Evolutionary conservation across 2,888 invertebrate genomes (phyloP).

Genomic region (Amphipoea lucens): DNA sequence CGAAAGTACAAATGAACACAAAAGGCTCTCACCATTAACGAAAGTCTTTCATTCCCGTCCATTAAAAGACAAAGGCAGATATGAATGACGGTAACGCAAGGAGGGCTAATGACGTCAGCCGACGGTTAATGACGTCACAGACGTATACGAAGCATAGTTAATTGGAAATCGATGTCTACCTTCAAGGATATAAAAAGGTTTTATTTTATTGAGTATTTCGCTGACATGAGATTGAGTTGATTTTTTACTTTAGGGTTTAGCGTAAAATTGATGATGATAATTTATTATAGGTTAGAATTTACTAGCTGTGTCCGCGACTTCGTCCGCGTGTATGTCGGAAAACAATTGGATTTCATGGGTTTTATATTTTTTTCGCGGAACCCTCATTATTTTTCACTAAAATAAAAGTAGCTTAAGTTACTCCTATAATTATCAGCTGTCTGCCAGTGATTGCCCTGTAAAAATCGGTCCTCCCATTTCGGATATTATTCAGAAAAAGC

Average conservation of each 20-base stretch:
- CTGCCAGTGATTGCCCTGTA: not conserved
- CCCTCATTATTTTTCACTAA: not conserved
- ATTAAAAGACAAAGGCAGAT: slow-evolving; percentile 73
- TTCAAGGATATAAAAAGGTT: slow-evolving; percentile 55
- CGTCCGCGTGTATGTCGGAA: not conserved
- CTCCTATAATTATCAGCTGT: not conserved
- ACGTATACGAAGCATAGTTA: slow-evolving; percentile 62
- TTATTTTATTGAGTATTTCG: slow-evolving; percentile 22
- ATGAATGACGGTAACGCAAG: slow-evolving; percentile 67
- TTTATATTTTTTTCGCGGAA: not conserved
- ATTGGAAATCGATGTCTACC: slow-evolving; percentile 80
- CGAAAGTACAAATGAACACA: slow-evolving; percentile 61
- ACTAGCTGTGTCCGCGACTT: not conserved
- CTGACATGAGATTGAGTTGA: not conserved
- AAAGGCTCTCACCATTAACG: slow-evolving; percentile 69
- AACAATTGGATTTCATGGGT: not conserved
- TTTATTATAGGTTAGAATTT: not conserved
- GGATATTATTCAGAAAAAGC: not conserved
- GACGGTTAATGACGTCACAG: slow-evolving; percentile 41
- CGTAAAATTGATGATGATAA: not conserved
- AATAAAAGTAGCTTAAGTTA: not conserved
- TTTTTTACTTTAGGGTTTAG: not conserved
- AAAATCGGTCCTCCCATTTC: not conserved
- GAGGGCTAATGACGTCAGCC: slow-evolving; percentile 50
- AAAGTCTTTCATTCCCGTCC: slow-evolving; percentile 73